Evolutionary conservation across 2,888 invertebrate genomes (phyloP).

Genomic region (Catocala nupta): DNA sequence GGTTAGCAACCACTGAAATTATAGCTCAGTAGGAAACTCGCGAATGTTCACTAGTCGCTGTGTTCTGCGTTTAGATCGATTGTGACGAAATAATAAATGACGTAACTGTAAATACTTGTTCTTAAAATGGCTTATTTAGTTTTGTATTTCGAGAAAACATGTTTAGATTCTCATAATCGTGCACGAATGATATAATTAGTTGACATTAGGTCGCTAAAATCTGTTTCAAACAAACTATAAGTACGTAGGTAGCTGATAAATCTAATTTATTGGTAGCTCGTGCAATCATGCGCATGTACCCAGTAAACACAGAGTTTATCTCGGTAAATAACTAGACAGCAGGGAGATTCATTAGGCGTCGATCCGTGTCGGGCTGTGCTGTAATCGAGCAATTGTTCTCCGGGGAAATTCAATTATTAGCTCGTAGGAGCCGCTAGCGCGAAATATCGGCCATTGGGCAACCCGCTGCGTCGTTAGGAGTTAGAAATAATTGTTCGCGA

Average conservation of each 20-base stretch:
- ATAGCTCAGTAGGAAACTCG: slow-evolving; percentile 30
- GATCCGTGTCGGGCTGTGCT: slow-evolving; percentile 80
- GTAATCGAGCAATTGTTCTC: slow-evolving; percentile 87
- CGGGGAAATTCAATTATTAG: slow-evolving; percentile 84
- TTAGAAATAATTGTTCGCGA: slow-evolving; percentile 81
- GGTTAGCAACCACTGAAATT: slow-evolving; percentile 38
- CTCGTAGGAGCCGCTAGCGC: slow-evolving; percentile 67
- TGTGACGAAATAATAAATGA: slow-evolving; percentile 18
- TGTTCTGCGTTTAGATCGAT: slow-evolving; percentile 19
- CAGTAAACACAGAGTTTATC: slow-evolving; percentile 85
- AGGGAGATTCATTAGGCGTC: slow-evolving; percentile 86
- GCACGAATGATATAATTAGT: slow-evolving; percentile 14
- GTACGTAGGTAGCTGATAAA: slow-evolving; percentile 68
- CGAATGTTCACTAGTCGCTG: slow-evolving; percentile 17
- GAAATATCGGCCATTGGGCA: slow-evolving; percentile 77
- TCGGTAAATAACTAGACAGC: slow-evolving; percentile 85
- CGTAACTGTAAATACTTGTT: slow-evolving; percentile 1
- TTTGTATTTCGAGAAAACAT: neutral
- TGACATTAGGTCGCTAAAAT: slow-evolving; percentile 31
- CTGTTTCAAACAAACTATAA: slow-evolving; percentile 47
- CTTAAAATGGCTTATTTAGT: neutral
- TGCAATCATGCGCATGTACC: slow-evolving; percentile 85
- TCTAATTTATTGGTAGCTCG: slow-evolving; percentile 84
- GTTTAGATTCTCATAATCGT: slow-evolving; percentile 3
- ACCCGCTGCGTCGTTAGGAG: slow-evolving; percentile 76